Conservation (phyloP, 2,113 vertebrate genomes). For the Corythoichthys intestinalis region DNA sequence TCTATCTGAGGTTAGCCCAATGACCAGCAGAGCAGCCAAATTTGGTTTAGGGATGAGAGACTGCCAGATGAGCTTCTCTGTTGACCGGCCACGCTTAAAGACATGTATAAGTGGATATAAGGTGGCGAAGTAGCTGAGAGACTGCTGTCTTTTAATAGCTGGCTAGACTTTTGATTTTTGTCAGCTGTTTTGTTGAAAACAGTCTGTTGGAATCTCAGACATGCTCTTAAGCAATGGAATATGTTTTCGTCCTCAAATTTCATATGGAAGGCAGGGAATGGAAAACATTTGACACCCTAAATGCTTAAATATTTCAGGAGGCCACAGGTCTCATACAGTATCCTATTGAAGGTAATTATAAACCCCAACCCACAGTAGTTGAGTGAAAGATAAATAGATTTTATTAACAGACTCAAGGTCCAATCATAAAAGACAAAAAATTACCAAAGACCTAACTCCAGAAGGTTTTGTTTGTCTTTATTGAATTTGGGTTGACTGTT, state of each 20-base stretch:
- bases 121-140: constrained; percentile 1
- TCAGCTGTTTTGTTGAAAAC: constrained; percentile 9
- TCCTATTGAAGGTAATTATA: constrained; percentile 33
- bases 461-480: neutral
- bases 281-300: constrained; percentile 13
- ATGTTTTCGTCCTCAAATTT: constrained; percentile 22
- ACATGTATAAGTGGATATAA: constrained; percentile 26
- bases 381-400: constrained; percentile 8
- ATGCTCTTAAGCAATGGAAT: constrained; percentile 17
- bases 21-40: constrained; percentile 39
- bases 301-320: constrained; percentile 5
- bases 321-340: neutral
- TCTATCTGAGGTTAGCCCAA: constrained; percentile 42
- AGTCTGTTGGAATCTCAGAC: constrained; percentile 12
- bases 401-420: too few species aligned
- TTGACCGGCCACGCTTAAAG: constrained; percentile 35
- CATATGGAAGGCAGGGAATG: neutral
- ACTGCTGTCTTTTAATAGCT: constrained; percentile 7
- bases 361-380: neutral
- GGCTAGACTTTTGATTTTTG: constrained; percentile 18
- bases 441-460: neutral
- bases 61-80: constrained; percentile 37
- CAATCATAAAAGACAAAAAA: neutral
- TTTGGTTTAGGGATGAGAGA: constrained; percentile 36
- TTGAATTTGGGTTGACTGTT: neutral